A percentile compares a stretch with the other conserved stretches of the same genome.
These are phyloP conservation scores for Nycteola revayana DNA, from an alignment of 2,888 invertebrate genomes.

Conservation along the genomic window DNA sequence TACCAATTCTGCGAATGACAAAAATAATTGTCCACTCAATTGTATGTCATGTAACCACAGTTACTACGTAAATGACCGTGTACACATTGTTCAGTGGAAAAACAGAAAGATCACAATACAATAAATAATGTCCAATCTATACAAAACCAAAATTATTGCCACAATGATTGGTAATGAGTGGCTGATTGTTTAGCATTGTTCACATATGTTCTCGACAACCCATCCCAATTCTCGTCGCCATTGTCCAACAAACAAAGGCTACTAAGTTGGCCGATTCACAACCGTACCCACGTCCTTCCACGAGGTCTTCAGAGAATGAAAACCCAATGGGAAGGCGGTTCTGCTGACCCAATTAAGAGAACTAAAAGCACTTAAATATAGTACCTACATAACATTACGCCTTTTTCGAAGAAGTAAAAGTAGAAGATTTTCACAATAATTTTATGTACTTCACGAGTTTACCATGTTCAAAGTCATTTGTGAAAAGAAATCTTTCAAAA, in stretches of 20 bases:
- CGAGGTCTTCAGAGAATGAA: slow-evolving; percentile 23
- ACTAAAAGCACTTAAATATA: too few species aligned
- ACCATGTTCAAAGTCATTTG: too few species aligned
- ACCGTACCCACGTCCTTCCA: slow-evolving; percentile 31
- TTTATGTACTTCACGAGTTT: too few species aligned
- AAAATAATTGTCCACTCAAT: too few species aligned
- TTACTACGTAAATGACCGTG: slow-evolving; percentile 13
- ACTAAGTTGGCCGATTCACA: slow-evolving; percentile 42
- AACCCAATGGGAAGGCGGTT: too few species aligned
- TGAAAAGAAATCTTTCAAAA: too few species aligned
- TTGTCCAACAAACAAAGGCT: slow-evolving; percentile 65
- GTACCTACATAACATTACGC: neutral
- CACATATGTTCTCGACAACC: slow-evolving; percentile 47
- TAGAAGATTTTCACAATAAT: too few species aligned
- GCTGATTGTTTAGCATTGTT: slow-evolving; percentile 60
- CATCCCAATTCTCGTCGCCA: slow-evolving; percentile 65
- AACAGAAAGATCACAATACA: slow-evolving; percentile 17
- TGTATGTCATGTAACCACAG: neutral
- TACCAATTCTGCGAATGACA: too few species aligned
- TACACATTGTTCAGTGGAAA: slow-evolving; percentile 13
- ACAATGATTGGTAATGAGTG: slow-evolving; percentile 45
- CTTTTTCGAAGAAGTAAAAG: slow-evolving; percentile 5
- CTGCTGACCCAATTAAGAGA: slow-evolving; percentile 3
- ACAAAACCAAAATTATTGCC: slow-evolving; percentile 30
- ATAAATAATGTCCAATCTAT: slow-evolving; percentile 28